Evolutionary conservation across 2,113 vertebrate species (phyloP).

Genomic region (Carassius auratus): DNA sequence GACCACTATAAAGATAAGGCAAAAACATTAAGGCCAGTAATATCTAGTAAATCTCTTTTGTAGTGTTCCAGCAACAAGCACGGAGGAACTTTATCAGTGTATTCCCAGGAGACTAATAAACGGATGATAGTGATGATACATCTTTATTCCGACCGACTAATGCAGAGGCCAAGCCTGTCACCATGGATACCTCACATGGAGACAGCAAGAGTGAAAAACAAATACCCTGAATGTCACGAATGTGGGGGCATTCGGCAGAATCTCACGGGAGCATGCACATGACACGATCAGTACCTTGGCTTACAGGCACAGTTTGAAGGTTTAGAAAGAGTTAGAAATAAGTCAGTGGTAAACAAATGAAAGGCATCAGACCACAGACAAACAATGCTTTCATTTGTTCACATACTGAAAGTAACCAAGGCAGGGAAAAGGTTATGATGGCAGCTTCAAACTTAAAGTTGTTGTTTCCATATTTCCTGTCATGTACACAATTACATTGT

Average conservation of each 20-base stretch:
- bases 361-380: not conserved
- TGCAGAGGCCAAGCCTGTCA: slow-evolving; percentile 45
- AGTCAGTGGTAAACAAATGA: slow-evolving; percentile 20
- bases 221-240: slow-evolving; percentile 50
- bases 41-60: not conserved
- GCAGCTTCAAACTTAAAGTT: not conserved
- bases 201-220: slow-evolving; percentile 48
- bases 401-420: not conserved
- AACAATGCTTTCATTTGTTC: not conserved
- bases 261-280: slow-evolving; percentile 37
- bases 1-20: not conserved
- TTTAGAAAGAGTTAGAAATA: slow-evolving; percentile 9
- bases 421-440: slow-evolving; percentile 10
- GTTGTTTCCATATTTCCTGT: not conserved
- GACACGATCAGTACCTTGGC: not conserved
- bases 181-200: slow-evolving; percentile 56
- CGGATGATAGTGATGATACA: slow-evolving; percentile 16
- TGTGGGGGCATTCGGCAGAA: slow-evolving; percentile 47
- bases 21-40: not conserved
- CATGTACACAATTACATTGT: not conserved
- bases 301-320: not conserved
- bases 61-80: not conserved
- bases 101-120: slow-evolving; percentile 33
- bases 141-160: slow-evolving; percentile 50
- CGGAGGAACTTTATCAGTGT: not conserved